Percentiles rank a stretch among this genome's conserved stretches.
Conservation (phyloP, 2,797 vertebrate genomes). For the Emys orbicularis region DNA sequence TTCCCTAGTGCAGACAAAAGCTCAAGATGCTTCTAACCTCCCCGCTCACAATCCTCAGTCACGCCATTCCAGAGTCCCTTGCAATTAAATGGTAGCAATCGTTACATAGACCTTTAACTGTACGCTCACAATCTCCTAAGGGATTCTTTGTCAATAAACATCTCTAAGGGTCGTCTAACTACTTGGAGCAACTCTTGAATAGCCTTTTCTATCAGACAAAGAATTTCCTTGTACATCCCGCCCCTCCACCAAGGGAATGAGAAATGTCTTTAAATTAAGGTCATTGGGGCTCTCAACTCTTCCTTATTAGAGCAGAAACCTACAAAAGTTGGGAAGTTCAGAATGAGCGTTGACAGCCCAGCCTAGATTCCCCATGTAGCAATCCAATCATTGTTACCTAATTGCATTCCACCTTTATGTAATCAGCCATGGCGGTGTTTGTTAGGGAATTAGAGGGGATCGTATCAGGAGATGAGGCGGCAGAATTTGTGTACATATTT, state of each 20-base stretch:
- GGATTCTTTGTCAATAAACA: conserved; percentile 5
- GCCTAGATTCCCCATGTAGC: not conserved
- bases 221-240: not conserved
- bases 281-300: not conserved
- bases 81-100: conserved; percentile 4
- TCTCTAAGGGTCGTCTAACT: not conserved
- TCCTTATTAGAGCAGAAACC: not conserved
- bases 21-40: not conserved
- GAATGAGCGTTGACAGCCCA: not conserved
- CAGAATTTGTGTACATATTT: not conserved
- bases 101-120: conserved; percentile 11
- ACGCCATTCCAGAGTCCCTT: not conserved
- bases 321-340: not conserved
- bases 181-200: not conserved
- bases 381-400: not conserved
- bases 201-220: accelerated
- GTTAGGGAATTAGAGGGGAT: not conserved
- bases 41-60: not conserved
- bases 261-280: not conserved
- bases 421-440: not conserved
- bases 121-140: not conserved
- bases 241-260: not conserved
- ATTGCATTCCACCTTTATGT: not conserved
- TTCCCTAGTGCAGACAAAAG: not conserved
- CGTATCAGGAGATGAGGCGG: not conserved